phyloP scores from a whole-genome alignment of 1,140 invertebrate species.

The Leptopilina clavipes region DNA sequence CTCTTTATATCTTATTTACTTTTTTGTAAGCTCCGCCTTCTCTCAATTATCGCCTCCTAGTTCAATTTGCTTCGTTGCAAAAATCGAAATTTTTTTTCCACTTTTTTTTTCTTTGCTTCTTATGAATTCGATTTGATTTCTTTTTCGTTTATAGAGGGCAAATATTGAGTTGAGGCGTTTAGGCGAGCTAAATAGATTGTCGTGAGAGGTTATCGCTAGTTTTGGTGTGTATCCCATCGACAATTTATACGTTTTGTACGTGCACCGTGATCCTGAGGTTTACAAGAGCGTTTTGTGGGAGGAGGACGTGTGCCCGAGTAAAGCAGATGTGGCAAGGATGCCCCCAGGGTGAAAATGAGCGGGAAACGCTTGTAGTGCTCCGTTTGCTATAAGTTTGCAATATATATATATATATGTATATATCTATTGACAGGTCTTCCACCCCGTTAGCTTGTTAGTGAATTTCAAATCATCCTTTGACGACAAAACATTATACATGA shows the following conservation, averaged over 20 bases:
- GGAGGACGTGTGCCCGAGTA: slow-evolving; percentile 47
- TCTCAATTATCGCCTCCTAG: neutral
- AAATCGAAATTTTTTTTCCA: neutral
- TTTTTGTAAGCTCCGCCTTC: neutral
- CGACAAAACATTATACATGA: neutral
- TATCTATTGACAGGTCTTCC: neutral
- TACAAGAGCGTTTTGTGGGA: slow-evolving; percentile 27
- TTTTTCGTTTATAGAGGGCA: slow-evolving; percentile 37
- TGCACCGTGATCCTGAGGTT: slow-evolving; percentile 26
- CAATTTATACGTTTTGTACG: slow-evolving; percentile 60
- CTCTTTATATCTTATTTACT: no score
- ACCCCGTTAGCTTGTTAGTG: neutral
- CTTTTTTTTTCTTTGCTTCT: neutral
- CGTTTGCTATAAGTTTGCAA: slow-evolving; percentile 40
- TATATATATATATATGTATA: neutral
- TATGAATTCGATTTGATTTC: neutral
- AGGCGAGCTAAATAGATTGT: slow-evolving; percentile 58
- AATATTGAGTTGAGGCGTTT: slow-evolving; percentile 53
- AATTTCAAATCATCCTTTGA: slow-evolving; percentile 6
- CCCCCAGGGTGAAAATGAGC: slow-evolving; percentile 52
- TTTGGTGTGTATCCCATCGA: slow-evolving; percentile 49
- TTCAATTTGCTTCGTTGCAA: no score
- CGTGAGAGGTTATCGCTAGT: slow-evolving; percentile 64
- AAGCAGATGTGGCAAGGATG: slow-evolving; percentile 54
- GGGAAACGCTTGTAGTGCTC: slow-evolving; percentile 50